phyloP scores from a whole-genome alignment of 1,140 invertebrate genomes.

The Melipona quadrifasciata region DNA sequence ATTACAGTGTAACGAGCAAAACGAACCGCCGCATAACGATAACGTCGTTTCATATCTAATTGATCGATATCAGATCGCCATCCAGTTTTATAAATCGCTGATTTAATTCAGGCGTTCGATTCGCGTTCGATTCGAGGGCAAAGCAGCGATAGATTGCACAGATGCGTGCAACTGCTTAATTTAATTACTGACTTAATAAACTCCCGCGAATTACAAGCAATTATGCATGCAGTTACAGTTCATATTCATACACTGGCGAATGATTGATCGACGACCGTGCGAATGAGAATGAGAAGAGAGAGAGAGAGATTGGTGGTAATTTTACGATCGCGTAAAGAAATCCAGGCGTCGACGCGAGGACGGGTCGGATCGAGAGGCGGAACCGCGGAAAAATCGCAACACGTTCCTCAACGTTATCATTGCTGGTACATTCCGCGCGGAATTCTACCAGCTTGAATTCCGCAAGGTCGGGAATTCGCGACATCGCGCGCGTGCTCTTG shows the following conservation, averaged over 20 bases:
- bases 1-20: too few species aligned
- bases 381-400: constrained; percentile 22
- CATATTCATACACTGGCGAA: neutral
- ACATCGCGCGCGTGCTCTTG: constrained; percentile 12
- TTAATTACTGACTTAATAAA: neutral
- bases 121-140: neutral
- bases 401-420: constrained; percentile 9
- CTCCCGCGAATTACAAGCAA: too few species aligned
- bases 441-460: constrained; percentile 40
- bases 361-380: constrained; percentile 31
- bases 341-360: neutral
- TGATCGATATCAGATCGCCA: constrained; percentile 1
- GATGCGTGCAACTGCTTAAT: too few species aligned
- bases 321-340: constrained; percentile 15
- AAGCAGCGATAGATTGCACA: neutral
- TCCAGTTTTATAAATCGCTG: constrained; percentile 33
- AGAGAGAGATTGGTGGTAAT: constrained; percentile 3
- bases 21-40: constrained; percentile 14
- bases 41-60: constrained; percentile 23
- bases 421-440: constrained; percentile 15
- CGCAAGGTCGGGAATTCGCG: constrained; percentile 36
- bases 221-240: neutral
- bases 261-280: neutral
- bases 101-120: constrained; percentile 1
- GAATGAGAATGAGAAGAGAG: too few species aligned